A percentile compares a stretch with the other conserved stretches of the same genome.
phyloP scores from a whole-genome alignment of 2,113 vertebrate species.

The Mellivora capensis region DNA sequence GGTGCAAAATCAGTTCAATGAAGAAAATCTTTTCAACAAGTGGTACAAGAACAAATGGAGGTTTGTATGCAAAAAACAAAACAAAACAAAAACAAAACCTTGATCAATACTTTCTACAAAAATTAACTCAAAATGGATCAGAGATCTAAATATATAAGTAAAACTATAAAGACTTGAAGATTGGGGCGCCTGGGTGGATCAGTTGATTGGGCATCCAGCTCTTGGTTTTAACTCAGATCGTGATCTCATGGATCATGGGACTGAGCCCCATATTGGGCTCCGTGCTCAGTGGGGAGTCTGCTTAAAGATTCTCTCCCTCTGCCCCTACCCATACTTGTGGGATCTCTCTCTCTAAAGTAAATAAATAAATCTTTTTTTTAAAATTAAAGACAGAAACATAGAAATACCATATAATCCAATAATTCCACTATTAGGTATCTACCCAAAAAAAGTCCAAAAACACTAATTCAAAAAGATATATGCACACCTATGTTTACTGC shows the following conservation, averaged over 20 bases:
- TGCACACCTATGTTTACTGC: neutral
- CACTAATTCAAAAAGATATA: neutral
- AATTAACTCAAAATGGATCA: constrained; percentile 19
- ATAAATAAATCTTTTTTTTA: neutral
- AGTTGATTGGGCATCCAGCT: neutral
- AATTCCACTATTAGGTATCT: neutral
- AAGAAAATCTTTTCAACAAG: neutral
- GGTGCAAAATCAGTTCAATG: neutral
- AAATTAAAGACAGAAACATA: neutral
- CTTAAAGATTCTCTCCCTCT: neutral
- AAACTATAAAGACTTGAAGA: neutral
- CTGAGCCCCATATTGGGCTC: neutral
- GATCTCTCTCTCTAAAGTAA: neutral
- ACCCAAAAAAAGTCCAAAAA: neutral
- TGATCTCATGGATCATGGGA: neutral
- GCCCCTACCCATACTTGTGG: neutral
- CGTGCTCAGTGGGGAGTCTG: too few relatives aligned
- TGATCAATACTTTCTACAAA: neutral
- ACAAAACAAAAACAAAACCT: neutral
- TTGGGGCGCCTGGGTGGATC: neutral
- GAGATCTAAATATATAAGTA: neutral
- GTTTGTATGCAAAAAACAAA: neutral
- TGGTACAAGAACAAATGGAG: neutral
- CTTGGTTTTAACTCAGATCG: neutral
- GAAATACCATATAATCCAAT: neutral